Evolutionary conservation across 2,888 invertebrate species (phyloP).

Genomic region (Eristalis intricaria): DNA sequence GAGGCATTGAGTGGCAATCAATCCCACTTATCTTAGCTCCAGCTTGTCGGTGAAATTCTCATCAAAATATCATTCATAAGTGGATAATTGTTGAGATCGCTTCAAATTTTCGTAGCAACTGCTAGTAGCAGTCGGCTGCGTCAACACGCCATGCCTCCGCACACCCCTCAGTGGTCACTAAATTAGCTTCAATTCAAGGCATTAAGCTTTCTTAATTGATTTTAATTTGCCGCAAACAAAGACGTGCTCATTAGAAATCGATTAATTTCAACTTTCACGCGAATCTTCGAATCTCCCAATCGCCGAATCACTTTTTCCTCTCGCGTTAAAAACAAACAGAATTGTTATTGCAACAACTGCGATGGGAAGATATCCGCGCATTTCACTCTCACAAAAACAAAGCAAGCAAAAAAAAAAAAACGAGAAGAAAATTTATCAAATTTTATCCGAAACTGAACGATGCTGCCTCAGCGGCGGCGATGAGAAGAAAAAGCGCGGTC

Average conservation of each 20-base stretch:
- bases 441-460: background rate
- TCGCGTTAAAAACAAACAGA: background rate
- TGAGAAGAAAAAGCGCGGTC: background rate
- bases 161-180: background rate
- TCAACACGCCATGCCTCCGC: background rate
- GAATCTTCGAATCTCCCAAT: background rate
- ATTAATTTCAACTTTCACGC: conserved; percentile 4
- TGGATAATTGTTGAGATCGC: background rate
- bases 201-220: background rate
- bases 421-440: background rate
- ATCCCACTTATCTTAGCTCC: background rate
- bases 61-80: background rate
- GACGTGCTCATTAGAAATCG: conserved; percentile 6
- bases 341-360: background rate
- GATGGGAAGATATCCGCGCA: background rate
- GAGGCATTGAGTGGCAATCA: background rate
- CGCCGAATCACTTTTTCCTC: background rate
- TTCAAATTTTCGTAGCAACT: background rate
- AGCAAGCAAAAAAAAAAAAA: background rate
- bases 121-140: background rate
- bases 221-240: conserved; percentile 6
- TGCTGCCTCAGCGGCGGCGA: background rate
- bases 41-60: background rate
- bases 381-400: background rate
- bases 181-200: background rate